Evolutionary conservation across 2,113 vertebrate genomes (phyloP), one percentile per base, ranked within the genome.

Genomic region (Silurus asotus): DNA sequence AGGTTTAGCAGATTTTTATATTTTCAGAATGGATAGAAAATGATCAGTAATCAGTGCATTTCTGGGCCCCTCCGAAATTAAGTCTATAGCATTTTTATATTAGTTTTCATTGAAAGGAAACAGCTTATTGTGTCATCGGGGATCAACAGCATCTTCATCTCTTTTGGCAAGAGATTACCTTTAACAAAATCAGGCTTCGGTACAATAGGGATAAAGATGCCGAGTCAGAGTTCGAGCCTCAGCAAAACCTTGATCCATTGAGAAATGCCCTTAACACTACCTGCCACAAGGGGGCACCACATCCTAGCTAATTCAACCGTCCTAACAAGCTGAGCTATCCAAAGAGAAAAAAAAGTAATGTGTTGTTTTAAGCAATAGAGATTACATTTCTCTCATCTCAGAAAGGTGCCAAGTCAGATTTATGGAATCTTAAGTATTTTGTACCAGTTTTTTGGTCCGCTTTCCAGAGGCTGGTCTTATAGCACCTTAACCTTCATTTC

Each of bases 21-120:
- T 82, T 69, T 82, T 82, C 81, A 82, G 64, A 82, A 55, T 69
- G 51, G 48, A 55, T 55, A 14, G 23, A 55, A 37, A 25, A 76
- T 76, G 51, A 76, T 8, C 11, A 25, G 49, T 14, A 45, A 48
- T 45, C 1, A 37, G 37, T 37, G 37, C 37, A 37, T 37, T 37
- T 37, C 48, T 25, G 23, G 6, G 51, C 9, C n/a, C 28, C 19
- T 5, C 19, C 3, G 19, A 4, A 49, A 74, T 23, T 45, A 49
- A 19, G 70, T 51, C 19, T 74, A 23, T 23, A 37, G 8, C n/a
- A 58, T 37, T 37, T 56, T 51, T 53, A 75, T 15, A 5, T 55
- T 23, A 13, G 17, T 56, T 56, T 15, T 78, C 51, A 11, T 58
- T 58, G 17, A 55, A 55, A 7, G 11, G 23, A 11, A 6, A 28